Evolutionary conservation across 2,113 vertebrate genomes (phyloP).

Genomic region (Dendropsophus ebraccatus): DNA sequence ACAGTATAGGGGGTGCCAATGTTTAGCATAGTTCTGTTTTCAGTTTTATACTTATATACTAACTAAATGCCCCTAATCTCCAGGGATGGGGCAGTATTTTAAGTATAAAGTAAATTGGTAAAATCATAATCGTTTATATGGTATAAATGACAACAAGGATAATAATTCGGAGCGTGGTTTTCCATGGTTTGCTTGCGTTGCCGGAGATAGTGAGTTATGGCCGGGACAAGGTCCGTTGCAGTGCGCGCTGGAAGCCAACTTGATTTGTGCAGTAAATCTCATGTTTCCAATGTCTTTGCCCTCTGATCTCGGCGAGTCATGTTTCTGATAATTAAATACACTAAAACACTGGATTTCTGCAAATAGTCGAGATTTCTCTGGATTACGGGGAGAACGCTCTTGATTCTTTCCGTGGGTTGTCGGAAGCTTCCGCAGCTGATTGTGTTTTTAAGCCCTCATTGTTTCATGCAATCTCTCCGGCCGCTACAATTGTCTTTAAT

Average conservation of each 20-base stretch:
- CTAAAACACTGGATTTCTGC: slow-evolving; percentile 41
- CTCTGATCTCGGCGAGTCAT: slow-evolving; percentile 39
- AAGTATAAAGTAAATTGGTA: not conserved
- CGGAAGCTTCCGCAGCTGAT: slow-evolving; percentile 20
- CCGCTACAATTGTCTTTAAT: slow-evolving; percentile 38
- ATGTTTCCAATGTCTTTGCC: slow-evolving; percentile 22
- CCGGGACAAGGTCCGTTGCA: not conserved
- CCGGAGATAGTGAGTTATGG: not conserved
- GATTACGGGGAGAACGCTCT: slow-evolving; percentile 31
- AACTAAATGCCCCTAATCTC: not conserved
- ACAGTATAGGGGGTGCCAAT: too few relatives aligned
- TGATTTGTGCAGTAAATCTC: slow-evolving; percentile 7
- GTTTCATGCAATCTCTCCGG: slow-evolving; percentile 46
- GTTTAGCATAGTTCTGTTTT: too few relatives aligned
- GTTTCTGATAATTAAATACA: slow-evolving; percentile 52
- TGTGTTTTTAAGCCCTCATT: slow-evolving; percentile 28
- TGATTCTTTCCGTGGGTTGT: slow-evolving; percentile 27
- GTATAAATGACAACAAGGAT: not conserved
- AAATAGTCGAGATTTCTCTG: slow-evolving; percentile 51
- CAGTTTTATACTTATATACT: too few relatives aligned
- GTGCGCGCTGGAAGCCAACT: not conserved
- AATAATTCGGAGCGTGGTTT: not conserved
- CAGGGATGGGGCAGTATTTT: not conserved
- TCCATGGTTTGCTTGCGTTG: too few relatives aligned
- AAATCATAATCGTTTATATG: not conserved